A percentile compares a stretch with the other conserved stretches of the same genome.
These are phyloP conservation scores for Dreissena rostriformis DNA, from an alignment of 1,140 invertebrate species.

Conservation along the genomic window DNA sequence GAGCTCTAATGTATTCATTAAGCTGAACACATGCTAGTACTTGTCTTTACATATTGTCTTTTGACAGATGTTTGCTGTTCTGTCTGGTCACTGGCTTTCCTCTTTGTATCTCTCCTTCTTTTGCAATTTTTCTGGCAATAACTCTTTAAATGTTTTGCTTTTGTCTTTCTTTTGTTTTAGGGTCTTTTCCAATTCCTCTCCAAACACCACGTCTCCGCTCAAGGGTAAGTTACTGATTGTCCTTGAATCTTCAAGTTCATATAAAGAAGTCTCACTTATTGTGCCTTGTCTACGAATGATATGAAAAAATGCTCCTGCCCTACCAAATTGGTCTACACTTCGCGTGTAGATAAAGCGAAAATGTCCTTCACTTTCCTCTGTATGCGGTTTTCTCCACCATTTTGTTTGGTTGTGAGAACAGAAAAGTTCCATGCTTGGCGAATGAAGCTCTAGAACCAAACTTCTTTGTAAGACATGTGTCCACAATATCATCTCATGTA, in stretches of 20 bases:
- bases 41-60: not conserved
- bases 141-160: not conserved
- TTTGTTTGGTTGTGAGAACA: not conserved
- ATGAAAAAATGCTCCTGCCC: not conserved
- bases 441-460: not conserved
- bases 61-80: not conserved
- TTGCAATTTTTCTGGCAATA: not conserved
- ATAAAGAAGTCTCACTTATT: not conserved
- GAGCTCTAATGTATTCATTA: no score
- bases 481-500: not conserved
- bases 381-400: not conserved
- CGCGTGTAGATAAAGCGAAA: not conserved
- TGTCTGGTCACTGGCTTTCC: not conserved
- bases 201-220: not conserved
- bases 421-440: no score
- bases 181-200: not conserved
- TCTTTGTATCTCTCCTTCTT: not conserved
- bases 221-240: not conserved
- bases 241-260: not conserved
- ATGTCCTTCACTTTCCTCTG: conserved; percentile 3
- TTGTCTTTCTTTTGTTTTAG: not conserved
- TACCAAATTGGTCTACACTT: conserved; percentile 14
- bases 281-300: not conserved
- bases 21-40: not conserved
- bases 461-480: not conserved